Evolutionary conservation across 2,113 vertebrate species (phyloP).

Genomic region (Alouatta palliata): DNA sequence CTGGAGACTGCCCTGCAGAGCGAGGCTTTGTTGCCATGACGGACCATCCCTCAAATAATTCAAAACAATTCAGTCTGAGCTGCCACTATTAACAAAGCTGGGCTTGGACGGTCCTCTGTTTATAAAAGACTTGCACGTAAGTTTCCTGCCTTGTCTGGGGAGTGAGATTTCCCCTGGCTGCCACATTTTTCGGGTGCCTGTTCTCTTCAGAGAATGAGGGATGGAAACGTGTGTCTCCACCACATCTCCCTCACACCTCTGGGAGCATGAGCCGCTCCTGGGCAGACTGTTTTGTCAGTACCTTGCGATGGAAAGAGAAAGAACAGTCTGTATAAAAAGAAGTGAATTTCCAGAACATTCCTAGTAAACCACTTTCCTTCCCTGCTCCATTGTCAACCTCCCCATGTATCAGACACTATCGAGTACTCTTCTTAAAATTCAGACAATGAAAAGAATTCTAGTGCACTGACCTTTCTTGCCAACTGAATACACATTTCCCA

Average conservation of each 20-base stretch:
- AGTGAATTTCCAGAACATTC: background rate
- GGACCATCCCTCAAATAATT: background rate
- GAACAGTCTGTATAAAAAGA: background rate
- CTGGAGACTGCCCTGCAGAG: background rate
- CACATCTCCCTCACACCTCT: rapidly evolving
- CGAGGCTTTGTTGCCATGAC: background rate
- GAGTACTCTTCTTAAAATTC: background rate
- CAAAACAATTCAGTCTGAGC: background rate
- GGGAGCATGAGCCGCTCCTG: background rate
- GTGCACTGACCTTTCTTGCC: background rate
- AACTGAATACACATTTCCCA: background rate
- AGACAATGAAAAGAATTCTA: background rate
- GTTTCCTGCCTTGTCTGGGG: background rate
- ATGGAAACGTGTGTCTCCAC: background rate
- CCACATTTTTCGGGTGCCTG: background rate
- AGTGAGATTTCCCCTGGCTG: rapidly evolving
- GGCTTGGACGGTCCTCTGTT: background rate
- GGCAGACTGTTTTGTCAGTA: background rate
- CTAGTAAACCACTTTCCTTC: background rate
- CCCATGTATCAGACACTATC: rapidly evolving
- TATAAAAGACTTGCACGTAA: background rate
- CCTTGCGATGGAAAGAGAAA: background rate
- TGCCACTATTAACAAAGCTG: background rate
- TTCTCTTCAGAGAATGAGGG: background rate
- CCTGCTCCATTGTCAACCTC: rapidly evolving